Evolutionary conservation across 2,113 vertebrate genomes (phyloP), one percentile per base, ranked within the genome.

Genomic region (Genyomyrus donnyi): DNA sequence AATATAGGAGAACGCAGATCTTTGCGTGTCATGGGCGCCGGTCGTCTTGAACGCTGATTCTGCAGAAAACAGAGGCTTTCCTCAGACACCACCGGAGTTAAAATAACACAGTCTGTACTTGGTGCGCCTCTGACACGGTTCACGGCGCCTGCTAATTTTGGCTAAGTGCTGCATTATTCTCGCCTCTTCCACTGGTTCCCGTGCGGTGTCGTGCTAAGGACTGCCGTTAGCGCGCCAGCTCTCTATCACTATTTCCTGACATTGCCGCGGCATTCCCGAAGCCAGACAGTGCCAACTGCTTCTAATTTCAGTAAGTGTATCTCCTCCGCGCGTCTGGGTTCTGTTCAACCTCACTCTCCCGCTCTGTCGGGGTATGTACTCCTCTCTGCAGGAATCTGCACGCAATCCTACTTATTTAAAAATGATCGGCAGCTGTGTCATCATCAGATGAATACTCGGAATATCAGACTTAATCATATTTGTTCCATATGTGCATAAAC

Each of bases 261-360:
- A 46, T 21, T 24, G 52, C 70, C 42, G 58, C 74, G 58, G 88
- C 62, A 39, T 46, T 70, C 6, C 10, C 27, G 9, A 27, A 31
- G 17, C 70, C 27, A 19, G 27, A 52, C 88, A 11, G 21, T 80
- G 48, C 31, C 70, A 62, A 89, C n/a, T 39, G 46, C 70, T 31
- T 70, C 46, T 89, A 53, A 77, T 84, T 83, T 56, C 70, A 89
- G 88, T 35, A 49, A 50, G 88, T 52, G n/a, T 31, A 53, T 56
- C 49, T 53, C 48, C 21, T 35, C 50, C 35, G 19, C 10, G 19
- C 10, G 45, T 39, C 48, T 56, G 48, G 88, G 15, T n/a, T 35
- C 50, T 56, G 88, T 52, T 85, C 42, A 45, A 1, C 21, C 19
- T n/a, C 83, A 85, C 21, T 9, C 45, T 85, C 42, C 21, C 17